Evolutionary conservation across 2,888 invertebrate species (phyloP).

Genomic region (Lobophora halterata): DNA sequence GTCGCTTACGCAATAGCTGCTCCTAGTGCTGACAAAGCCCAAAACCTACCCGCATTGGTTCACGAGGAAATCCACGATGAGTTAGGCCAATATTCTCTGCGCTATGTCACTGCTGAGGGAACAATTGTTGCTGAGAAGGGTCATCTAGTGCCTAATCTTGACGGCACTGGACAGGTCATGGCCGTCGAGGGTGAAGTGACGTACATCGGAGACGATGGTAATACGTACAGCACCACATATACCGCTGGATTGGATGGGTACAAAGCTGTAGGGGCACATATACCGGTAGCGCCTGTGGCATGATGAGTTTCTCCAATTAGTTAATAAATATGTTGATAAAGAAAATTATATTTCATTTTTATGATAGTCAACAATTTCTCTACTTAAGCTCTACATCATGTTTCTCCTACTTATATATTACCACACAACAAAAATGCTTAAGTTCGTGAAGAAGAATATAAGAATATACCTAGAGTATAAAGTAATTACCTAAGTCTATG

Average conservation of each 20-base stretch:
- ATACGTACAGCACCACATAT: slow-evolving; percentile 40
- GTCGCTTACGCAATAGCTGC: slow-evolving; percentile 20
- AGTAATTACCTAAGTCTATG: too few species aligned
- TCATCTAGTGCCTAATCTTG: slow-evolving; percentile 39
- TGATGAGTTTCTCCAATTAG: too few species aligned
- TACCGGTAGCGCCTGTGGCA: slow-evolving; percentile 14
- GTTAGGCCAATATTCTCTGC: slow-evolving; percentile 46
- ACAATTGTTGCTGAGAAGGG: slow-evolving; percentile 46
- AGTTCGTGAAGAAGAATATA: too few species aligned
- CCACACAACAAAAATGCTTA: too few species aligned
- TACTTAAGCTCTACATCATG: too few species aligned
- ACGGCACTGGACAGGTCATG: slow-evolving; percentile 40
- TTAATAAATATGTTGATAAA: too few species aligned
- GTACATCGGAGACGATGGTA: slow-evolving; percentile 43
- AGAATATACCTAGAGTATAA: too few species aligned
- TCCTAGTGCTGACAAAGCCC: slow-evolving; percentile 9
- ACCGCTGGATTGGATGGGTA: slow-evolving; percentile 41
- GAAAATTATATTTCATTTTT: too few species aligned
- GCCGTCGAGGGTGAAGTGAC: slow-evolving; percentile 45
- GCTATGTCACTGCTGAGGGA: slow-evolving; percentile 53
- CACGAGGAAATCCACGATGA: slow-evolving; percentile 52
- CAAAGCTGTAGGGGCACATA: slow-evolving; percentile 37
- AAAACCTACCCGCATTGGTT: slow-evolving; percentile 41
- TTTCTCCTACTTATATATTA: too few species aligned
- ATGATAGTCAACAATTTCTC: too few species aligned